Base-by-base conservation (phyloP, 2,888 invertebrate genomes). In the Eristalis pertinax region DNA sequence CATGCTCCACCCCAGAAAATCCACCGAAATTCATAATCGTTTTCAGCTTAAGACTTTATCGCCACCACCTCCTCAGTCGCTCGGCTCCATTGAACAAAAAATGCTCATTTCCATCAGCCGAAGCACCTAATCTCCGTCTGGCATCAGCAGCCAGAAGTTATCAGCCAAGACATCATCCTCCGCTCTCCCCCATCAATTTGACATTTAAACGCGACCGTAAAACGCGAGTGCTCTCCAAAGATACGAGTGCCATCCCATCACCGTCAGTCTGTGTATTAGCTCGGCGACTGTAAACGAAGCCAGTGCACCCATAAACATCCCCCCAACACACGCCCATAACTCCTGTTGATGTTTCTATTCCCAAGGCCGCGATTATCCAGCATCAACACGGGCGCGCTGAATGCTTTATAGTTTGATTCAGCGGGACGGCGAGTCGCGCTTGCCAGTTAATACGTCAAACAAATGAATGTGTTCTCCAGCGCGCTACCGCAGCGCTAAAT, bases 381-480 rank as follows among this genome's bases (percentile, higher is more conserved):
- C 50, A 73, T 60, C 60, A 62, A 73, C 73, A 60, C 64, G 5
- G 29, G 11, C 69, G 38, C 58, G 22, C 62, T 62, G n/a, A 68
- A 65, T 64, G 38, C 70, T 78, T 72, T 56, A 72, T 72, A 50
- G 78, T 58, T 70, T 65, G 64, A 78, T 72, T 65, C 56, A 29
- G 43, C 56, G 15, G 24, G 24, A 19, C 41, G 32, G 68, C 43
- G 41, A 68, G 74, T 75, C 58, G 56, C 68, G 70, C 75, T 79
- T 65, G 43, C 83, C 50, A 76, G 72, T 64, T 68, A 69, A 87
- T 83, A 83, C 83, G 68, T 83, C 75, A 83, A 83, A 79, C 68
- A 83, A 83, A 83, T 83, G 75, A 79, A 87, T 83, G 75, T 72
- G 75, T 75, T 79, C 81, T 68, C 62, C 62, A 64, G 72, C 79